These are phyloP conservation scores for Dynastes grantii DNA, from an alignment of 2,888 invertebrate species.

Conservation along the genomic window DNA sequence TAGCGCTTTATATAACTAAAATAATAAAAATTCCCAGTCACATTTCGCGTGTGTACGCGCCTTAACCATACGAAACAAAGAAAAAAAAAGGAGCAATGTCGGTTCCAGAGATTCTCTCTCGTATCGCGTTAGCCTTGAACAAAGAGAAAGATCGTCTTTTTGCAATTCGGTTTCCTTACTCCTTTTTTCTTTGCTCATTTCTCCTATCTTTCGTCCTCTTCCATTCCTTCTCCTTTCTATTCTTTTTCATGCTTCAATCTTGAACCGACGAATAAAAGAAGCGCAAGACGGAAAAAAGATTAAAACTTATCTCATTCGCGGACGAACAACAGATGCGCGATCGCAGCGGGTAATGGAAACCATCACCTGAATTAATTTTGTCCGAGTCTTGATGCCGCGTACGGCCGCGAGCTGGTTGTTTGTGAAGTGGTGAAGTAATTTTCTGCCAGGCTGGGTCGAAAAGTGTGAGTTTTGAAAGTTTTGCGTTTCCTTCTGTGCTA, in stretches of 20 bases:
- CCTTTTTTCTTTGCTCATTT: neutral
- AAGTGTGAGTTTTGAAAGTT: neutral
- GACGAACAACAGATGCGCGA: neutral
- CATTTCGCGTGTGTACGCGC: neutral
- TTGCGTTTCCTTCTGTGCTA: neutral
- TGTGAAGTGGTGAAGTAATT: neutral
- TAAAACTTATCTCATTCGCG: neutral
- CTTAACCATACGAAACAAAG: neutral
- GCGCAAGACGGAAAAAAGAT: neutral
- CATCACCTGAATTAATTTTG: conserved; percentile 11
- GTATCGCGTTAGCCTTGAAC: conserved; percentile 6
- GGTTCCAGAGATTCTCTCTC: neutral
- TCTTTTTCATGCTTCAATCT: too few relatives aligned
- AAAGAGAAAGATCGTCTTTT: neutral
- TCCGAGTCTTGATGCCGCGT: conserved; percentile 2
- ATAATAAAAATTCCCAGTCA: too few relatives aligned
- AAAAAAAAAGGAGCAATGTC: neutral
- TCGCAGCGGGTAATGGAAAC: neutral
- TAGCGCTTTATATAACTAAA: too few relatives aligned
- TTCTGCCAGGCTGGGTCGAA: conserved; percentile 2
- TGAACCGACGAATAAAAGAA: too few relatives aligned
- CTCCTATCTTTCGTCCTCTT: neutral
- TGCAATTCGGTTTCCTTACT: neutral
- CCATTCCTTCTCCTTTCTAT: neutral
- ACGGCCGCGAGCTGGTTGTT: neutral